Evolutionary conservation across 2,797 vertebrate species (phyloP).

Genomic region (Rhynchonycteris naso): DNA sequence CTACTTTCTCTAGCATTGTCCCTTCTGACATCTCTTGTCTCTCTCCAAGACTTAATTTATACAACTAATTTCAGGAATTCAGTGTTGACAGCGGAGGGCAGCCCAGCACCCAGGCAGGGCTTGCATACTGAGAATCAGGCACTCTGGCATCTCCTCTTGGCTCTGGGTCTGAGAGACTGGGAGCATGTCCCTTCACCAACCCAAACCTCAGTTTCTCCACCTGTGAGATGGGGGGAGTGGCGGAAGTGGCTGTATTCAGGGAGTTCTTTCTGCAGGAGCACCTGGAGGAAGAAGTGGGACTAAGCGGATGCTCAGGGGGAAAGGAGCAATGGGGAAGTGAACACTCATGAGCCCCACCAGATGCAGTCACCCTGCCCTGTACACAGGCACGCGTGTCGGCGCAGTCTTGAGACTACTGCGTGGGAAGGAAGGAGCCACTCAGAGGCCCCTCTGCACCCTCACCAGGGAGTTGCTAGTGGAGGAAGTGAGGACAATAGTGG

Average conservation of each 20-base stretch:
- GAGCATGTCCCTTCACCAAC: background rate
- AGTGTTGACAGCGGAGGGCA: background rate
- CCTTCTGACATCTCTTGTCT: background rate
- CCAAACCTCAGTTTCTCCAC: background rate
- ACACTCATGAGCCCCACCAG: fast-evolving
- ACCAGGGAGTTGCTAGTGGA: background rate
- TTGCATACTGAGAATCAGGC: fast-evolving
- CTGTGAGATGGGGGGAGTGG: background rate
- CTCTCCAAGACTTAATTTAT: background rate
- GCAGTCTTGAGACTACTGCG: fast-evolving
- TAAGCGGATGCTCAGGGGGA: background rate
- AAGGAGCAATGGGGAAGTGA: conserved; percentile 33
- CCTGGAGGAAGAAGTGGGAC: background rate
- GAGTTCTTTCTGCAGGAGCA: background rate
- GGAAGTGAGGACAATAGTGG: conserved; percentile 14
- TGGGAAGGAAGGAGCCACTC: background rate
- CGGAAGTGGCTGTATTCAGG: background rate
- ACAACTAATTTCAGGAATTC: background rate
- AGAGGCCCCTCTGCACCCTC: background rate
- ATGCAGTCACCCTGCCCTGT: background rate
- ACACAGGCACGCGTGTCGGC: fast-evolving
- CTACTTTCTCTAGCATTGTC: background rate
- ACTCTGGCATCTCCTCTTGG: background rate
- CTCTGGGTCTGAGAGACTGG: background rate
- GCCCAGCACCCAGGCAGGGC: background rate